These are phyloP conservation scores for Hymenopus coronatus DNA, from an alignment of 2,888 invertebrate genomes.

Conservation along the genomic window DNA sequence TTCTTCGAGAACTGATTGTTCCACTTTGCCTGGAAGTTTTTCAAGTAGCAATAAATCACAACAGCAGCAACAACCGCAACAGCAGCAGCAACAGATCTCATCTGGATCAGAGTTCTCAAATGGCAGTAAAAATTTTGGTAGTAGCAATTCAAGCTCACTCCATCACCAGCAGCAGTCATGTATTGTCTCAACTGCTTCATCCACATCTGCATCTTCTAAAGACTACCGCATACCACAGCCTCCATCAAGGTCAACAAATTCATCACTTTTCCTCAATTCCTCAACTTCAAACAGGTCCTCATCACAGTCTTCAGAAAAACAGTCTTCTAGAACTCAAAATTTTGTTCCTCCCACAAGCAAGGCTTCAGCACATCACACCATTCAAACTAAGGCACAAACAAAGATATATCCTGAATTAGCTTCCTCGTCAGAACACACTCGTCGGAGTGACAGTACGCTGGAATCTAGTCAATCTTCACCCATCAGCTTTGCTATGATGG, in stretches of 20 bases:
- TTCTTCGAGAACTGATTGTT: constrained; percentile 23
- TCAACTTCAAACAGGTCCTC: constrained; percentile 44
- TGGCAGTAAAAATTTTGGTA: constrained; percentile 58
- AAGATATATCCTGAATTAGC: constrained; percentile 71
- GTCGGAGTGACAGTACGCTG: constrained; percentile 45
- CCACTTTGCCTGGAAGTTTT: constrained; percentile 26
- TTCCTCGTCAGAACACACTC: constrained; percentile 44
- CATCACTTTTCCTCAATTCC: constrained; percentile 23
- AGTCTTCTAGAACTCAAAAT: constrained; percentile 45
- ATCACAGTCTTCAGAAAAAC: constrained; percentile 39
- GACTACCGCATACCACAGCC: constrained; percentile 62
- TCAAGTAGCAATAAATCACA: constrained; percentile 7
- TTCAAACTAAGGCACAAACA: constrained; percentile 74
- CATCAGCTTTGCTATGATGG: constrained; percentile 74
- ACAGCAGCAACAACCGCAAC: not conserved
- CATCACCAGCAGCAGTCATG: constrained; percentile 67
- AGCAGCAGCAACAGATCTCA: constrained; percentile 15
- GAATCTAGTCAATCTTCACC: constrained; percentile 68
- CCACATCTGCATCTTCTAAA: constrained; percentile 50
- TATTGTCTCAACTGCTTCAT: constrained; percentile 67
- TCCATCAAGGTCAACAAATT: constrained; percentile 47
- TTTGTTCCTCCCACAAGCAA: constrained; percentile 52
- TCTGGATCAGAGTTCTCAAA: constrained; percentile 38
- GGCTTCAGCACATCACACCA: constrained; percentile 49
- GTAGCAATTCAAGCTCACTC: constrained; percentile 38